Conservation (phyloP, 2,113 vertebrate genomes). For the Pogona vitticeps region DNA sequence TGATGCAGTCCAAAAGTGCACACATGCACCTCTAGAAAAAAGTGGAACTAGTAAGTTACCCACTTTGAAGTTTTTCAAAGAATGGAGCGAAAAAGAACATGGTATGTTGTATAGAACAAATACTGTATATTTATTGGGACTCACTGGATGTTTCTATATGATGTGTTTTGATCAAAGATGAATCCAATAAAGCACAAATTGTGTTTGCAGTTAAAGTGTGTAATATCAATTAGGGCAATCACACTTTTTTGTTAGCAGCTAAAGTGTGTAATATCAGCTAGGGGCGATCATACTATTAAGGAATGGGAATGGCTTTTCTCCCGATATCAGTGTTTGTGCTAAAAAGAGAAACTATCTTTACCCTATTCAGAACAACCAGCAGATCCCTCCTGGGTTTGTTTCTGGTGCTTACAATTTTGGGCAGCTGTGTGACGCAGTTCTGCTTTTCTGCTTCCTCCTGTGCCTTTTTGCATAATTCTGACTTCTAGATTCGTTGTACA, state of each 20-base stretch:
- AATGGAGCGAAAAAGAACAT: not conserved
- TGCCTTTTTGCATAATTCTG: not conserved
- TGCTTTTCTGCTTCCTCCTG: not conserved
- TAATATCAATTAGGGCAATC: not conserved
- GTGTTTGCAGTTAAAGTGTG: conserved; percentile 1
- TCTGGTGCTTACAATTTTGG: not conserved
- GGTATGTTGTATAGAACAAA: not conserved
- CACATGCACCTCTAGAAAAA: not conserved
- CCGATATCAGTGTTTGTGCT: not conserved
- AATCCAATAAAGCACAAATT: conserved; percentile 1
- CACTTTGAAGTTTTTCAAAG: not conserved
- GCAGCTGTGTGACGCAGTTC: not conserved
- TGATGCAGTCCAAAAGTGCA: not conserved
- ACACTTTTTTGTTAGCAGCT: not conserved
- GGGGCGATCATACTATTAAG: not conserved
- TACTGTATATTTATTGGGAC: not conserved
- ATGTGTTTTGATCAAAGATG: not conserved
- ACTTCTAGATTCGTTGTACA: not conserved
- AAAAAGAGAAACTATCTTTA: not conserved
- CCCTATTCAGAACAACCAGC: not conserved
- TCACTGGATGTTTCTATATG: not conserved
- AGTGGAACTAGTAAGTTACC: not conserved
- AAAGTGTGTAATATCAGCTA: not conserved
- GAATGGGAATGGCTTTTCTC: not conserved
- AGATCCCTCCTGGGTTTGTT: not conserved